These are phyloP conservation scores for Catagonus wagneri DNA, from an alignment of 2,113 vertebrate genomes.

Conservation along the genomic window DNA sequence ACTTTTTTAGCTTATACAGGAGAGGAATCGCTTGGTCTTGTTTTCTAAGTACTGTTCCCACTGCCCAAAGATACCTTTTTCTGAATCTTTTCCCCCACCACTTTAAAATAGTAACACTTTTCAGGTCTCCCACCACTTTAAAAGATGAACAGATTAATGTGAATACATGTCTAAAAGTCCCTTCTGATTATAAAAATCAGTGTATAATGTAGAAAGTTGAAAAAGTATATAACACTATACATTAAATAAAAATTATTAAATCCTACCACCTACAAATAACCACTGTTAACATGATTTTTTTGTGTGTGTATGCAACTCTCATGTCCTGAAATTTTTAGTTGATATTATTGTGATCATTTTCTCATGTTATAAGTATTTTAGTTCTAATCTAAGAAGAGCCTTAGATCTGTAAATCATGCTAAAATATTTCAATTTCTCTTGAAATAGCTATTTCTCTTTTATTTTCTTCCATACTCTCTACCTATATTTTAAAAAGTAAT, in stretches of 20 bases:
- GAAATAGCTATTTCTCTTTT: slow-evolving; percentile 2
- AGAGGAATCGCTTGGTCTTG: slow-evolving; percentile 20
- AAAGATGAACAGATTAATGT: slow-evolving; percentile 33
- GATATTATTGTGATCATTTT: slow-evolving; percentile 19
- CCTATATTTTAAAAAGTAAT: slow-evolving; percentile 17
- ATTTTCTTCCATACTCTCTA: not conserved
- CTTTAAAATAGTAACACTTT: too few species aligned
- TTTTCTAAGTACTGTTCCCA: slow-evolving; percentile 30
- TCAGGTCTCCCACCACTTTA: not conserved
- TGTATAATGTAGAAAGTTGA: not conserved
- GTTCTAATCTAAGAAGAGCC: not conserved
- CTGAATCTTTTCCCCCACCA: not conserved
- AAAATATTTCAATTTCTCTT: slow-evolving; percentile 24
- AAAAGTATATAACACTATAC: not conserved
- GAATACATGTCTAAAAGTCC: not conserved
- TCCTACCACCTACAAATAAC: not conserved
- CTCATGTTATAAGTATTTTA: not conserved
- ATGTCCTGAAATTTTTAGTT: not conserved
- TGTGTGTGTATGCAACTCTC: not conserved
- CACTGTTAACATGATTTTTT: not conserved
- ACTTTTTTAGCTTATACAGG: not conserved
- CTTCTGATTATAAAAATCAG: slow-evolving; percentile 22
- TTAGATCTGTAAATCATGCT: slow-evolving; percentile 29
- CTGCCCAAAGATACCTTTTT: not conserved
- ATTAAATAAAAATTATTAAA: not conserved